Evolutionary conservation across 2,888 invertebrate species (phyloP).

Genomic region (Synergus gifuensis): DNA sequence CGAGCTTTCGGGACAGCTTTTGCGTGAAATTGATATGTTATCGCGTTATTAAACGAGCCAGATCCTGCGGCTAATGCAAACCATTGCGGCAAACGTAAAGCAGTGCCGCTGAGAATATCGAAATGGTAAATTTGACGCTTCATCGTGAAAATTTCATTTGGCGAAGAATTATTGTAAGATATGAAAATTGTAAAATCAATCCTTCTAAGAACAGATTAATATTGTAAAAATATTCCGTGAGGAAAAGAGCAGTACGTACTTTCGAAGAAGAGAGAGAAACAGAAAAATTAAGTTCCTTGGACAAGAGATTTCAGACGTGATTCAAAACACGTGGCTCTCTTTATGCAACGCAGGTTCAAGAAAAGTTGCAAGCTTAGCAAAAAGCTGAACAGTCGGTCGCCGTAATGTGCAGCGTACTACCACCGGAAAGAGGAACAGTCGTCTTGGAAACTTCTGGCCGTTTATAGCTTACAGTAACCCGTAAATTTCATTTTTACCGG

Average conservation of each 20-base stretch:
- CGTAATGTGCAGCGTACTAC: conserved; percentile 54
- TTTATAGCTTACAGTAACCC: conserved; percentile 73
- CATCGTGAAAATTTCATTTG: too few relatives aligned
- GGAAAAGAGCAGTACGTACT: not conserved
- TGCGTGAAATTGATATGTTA: conserved; percentile 74
- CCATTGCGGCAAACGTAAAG: conserved; percentile 9
- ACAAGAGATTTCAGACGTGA: conserved; percentile 18
- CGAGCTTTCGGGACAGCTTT: conserved; percentile 65
- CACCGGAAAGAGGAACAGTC: conserved; percentile 64
- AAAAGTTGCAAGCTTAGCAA: conserved; percentile 52
- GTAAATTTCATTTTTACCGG: conserved; percentile 72
- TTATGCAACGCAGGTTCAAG: conserved; percentile 46
- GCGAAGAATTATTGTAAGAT: too few relatives aligned
- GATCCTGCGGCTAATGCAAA: conserved; percentile 61
- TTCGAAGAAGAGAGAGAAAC: not conserved
- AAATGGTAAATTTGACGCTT: too few relatives aligned
- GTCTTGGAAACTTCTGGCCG: conserved; percentile 71
- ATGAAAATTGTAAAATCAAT: too few relatives aligned
- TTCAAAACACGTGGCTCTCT: conserved; percentile 43
- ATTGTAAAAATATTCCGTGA: too few relatives aligned
- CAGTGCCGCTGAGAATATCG: not conserved
- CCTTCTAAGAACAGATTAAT: too few relatives aligned
- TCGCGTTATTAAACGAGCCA: conserved; percentile 69
- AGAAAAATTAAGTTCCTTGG: not conserved
- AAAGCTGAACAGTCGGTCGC: conserved; percentile 50